A percentile compares a stretch with the other conserved stretches of the same genome.
phyloP scores from a whole-genome alignment of 1,140 invertebrate species.

The Drosophila nannoptera region DNA sequence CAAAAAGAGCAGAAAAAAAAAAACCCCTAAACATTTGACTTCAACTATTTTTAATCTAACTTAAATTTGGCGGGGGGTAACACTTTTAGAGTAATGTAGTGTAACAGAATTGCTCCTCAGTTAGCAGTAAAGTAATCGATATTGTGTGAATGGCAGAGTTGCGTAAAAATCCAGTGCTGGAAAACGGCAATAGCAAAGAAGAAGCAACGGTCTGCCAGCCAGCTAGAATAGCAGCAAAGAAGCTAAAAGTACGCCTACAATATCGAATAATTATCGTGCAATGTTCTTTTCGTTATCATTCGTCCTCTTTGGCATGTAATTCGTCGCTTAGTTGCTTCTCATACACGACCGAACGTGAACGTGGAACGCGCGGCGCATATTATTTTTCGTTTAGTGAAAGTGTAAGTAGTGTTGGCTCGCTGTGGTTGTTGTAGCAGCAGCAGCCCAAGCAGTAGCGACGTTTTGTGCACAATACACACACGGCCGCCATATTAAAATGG shows the following conservation, averaged over 20 bases:
- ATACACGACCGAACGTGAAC: conserved; percentile 53
- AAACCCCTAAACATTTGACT: neutral
- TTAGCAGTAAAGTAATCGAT: conserved; percentile 5
- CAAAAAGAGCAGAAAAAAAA: neutral
- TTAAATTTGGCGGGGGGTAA: neutral
- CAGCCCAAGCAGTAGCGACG: conserved; percentile 38
- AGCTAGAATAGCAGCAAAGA: conserved; percentile 32
- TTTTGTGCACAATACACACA: conserved; percentile 58
- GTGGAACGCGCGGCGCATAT: conserved; percentile 58
- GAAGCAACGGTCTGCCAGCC: conserved; percentile 24
- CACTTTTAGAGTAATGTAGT: too few relatives aligned
- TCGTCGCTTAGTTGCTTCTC: conserved; percentile 49
- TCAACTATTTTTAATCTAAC: neutral
- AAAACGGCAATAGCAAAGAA: conserved; percentile 9
- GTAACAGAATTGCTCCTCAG: conserved; percentile 3
- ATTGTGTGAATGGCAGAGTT: conserved; percentile 14
- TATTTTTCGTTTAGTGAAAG: conserved; percentile 68
- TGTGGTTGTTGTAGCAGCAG: conserved; percentile 44
- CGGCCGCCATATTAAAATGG: conserved; percentile 56
- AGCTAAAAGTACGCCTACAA: conserved; percentile 43
- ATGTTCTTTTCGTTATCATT: conserved; percentile 53
- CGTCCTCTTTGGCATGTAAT: conserved; percentile 42
- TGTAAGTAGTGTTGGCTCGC: conserved; percentile 56
- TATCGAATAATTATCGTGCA: conserved; percentile 54
- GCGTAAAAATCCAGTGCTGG: conserved; percentile 15